Base-by-base conservation (phyloP, 2,113 vertebrate genomes). In the Sceloporus tristichus region DNA sequence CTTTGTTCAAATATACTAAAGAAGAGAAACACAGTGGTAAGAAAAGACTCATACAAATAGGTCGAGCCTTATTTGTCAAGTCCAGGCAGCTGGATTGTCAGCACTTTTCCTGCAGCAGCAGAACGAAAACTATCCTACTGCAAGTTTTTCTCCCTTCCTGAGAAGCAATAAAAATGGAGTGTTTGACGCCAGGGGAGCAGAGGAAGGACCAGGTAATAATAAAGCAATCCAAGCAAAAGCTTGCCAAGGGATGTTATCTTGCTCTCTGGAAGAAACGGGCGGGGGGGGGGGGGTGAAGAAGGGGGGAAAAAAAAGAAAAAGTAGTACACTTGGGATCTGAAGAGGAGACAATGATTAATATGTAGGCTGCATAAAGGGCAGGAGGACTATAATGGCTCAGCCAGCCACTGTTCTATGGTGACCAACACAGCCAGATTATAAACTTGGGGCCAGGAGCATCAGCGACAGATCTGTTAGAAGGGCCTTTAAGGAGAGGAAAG, bases 31-130 rank as follows among this genome's bases (percentile, higher is more conserved):
- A 40, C 23, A 73, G 23, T 70, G 53, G 34, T 53, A 53, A 48
- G 42, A 65, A 78, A 25, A 66, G 34, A 70, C 66, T 65, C 16
- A 42, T 9, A 48, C 62, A 48, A 74, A n/a, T 34, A 62, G 21
- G 27, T 48, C 38, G 75, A 65, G 71, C 70, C 54, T 74, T 80
- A 65, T 48, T 62, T 75, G 68, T 82, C 66, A 75, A 82, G 79
- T 53, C 73, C 21, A 42, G 79, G 54, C 71, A 75, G 40, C 79
- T 48, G 70, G 79, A 70, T 48, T 16, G 29, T 82, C 54, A 53
- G 40, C 86, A 71, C 70, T 59, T 73, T 62, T 82, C 38, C 54
- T 74, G 54, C 54, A 81, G n/a, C 54, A 70, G 48, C 65, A 71
- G n/a, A 38, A 34, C 29, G 65, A 70, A 48, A 38, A 7, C 75